These are phyloP conservation scores for Disparrhopalites patrizii DNA, from an alignment of 2,888 invertebrate genomes.

Conservation along the genomic window DNA sequence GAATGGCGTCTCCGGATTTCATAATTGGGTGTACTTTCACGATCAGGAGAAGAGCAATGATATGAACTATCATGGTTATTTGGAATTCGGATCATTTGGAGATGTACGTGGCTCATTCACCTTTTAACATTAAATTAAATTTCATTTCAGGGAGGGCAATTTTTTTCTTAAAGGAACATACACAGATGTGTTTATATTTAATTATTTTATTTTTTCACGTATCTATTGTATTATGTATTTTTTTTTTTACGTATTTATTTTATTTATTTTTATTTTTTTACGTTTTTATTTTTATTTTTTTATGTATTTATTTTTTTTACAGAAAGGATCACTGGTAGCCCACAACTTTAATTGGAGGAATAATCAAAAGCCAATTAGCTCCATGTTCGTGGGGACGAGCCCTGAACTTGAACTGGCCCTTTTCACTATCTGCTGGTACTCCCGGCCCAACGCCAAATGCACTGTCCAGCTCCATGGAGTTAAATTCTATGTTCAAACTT, in stretches of 20 bases:
- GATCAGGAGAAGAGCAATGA: conserved; percentile 67
- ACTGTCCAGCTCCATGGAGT: conserved; percentile 68
- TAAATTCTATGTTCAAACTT: conserved; percentile 68
- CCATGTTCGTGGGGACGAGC: conserved; percentile 77
- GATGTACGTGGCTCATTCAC: background rate
- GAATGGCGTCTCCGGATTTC: conserved; percentile 73
- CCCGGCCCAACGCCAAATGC: conserved; percentile 69
- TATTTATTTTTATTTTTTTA: background rate
- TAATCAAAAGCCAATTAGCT: conserved; percentile 69
- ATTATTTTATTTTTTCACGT: no score
- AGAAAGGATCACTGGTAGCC: conserved; percentile 59
- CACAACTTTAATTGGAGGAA: conserved; percentile 67
- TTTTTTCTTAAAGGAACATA: background rate
- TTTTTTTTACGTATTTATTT: no score
- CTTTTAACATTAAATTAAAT: background rate
- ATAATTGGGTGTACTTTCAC: conserved; percentile 85
- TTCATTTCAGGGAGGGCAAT: background rate
- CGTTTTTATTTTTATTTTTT: background rate
- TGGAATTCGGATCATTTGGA: conserved; percentile 53
- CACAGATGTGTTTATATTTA: no score
- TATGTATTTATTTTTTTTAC: conserved; percentile 24
- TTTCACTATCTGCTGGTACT: conserved; percentile 79
- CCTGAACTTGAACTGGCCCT: conserved; percentile 87
- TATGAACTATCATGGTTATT: conserved; percentile 73
- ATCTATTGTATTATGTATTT: no score